phyloP scores from a whole-genome alignment of 1,140 invertebrate species.

The Drosophila navojoa region DNA sequence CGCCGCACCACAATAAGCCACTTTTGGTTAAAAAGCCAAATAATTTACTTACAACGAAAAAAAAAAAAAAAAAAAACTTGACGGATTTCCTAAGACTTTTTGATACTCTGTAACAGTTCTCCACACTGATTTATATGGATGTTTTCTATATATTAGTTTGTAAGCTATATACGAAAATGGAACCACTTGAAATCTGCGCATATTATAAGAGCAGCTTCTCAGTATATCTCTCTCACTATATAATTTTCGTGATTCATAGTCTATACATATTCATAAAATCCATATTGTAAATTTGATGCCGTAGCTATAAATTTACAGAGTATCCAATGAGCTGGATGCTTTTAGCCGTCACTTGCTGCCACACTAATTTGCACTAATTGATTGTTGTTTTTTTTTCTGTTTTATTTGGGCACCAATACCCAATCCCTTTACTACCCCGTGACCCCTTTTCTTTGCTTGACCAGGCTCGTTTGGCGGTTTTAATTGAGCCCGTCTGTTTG shows the following conservation, averaged over 20 bases:
- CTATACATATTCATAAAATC: too few relatives aligned
- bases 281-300: too few relatives aligned
- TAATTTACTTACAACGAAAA: constrained; percentile 55
- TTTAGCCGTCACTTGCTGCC: constrained; percentile 30
- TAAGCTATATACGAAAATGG: too few relatives aligned
- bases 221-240: too few relatives aligned
- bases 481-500: constrained; percentile 64
- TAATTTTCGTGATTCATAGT: too few relatives aligned
- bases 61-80: background rate
- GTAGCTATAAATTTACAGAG: too few relatives aligned
- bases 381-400: constrained; percentile 55
- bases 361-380: constrained; percentile 79
- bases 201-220: too few relatives aligned
- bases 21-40: constrained; percentile 52
- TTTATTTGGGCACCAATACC: constrained; percentile 1
- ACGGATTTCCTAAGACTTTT: too few relatives aligned
- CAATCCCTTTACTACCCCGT: background rate
- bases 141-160: too few relatives aligned
- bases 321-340: background rate
- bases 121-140: too few relatives aligned
- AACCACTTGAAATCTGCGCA: too few relatives aligned
- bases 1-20: constrained; percentile 46
- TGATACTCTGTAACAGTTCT: too few relatives aligned
- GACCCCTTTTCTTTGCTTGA: background rate
- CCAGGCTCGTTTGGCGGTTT: constrained; percentile 52